Conservation (phyloP, 37 sponge, comb jelly and placozoan genomes). For the Hormiphora californensis region DNA sequence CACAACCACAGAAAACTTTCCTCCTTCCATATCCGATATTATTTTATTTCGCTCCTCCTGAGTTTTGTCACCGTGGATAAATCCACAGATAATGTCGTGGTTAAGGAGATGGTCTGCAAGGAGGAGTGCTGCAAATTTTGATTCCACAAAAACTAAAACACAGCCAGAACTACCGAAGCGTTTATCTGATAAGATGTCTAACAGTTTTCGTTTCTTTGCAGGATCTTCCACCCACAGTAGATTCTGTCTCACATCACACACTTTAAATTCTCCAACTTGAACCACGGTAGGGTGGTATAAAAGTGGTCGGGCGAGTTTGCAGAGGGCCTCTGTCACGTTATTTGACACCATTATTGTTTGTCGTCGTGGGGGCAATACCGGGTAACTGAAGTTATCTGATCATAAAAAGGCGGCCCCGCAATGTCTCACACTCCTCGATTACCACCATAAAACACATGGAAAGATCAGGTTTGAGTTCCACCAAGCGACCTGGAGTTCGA, state of each 20-base stretch:
- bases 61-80: constrained; percentile 78
- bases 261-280: constrained; percentile 62
- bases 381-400: no score
- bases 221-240: constrained; percentile 84
- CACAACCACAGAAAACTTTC: constrained; percentile 63
- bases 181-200: constrained; percentile 67
- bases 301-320: constrained; percentile 57
- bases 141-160: constrained; percentile 78
- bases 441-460: constrained; percentile 58
- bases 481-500: constrained; percentile 82
- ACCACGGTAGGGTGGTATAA: constrained; percentile 33
- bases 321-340: constrained; percentile 66
- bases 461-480: constrained; percentile 60
- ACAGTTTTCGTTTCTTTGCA: constrained; percentile 71
- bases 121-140: constrained; percentile 70
- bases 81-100: constrained; percentile 37
- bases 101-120: constrained; percentile 64
- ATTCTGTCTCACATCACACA: constrained; percentile 59
- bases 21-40: constrained; percentile 61
- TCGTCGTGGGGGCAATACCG: constrained; percentile 59
- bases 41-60: constrained; percentile 69
- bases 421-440: constrained; percentile 78
- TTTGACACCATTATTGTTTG: constrained; percentile 81
- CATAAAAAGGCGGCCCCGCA: no score
- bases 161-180: constrained; percentile 58